phyloP scores from a whole-genome alignment of 1,140 invertebrate genomes.

The Leguminivora glycinivorella region DNA sequence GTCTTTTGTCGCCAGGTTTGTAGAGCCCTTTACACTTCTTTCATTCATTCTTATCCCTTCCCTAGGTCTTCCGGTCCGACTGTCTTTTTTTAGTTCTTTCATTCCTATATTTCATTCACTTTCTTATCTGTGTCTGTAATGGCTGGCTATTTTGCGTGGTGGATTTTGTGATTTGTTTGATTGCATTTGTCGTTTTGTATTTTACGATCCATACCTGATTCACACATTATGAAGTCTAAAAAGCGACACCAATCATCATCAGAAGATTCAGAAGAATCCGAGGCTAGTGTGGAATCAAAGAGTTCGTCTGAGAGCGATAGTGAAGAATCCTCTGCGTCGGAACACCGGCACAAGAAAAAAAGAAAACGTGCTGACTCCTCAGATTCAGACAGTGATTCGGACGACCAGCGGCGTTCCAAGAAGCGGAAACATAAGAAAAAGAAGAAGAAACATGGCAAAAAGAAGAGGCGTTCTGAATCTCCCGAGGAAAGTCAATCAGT shows the following conservation, averaged over 20 bases:
- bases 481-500: constrained; percentile 50
- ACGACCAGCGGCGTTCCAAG: constrained; percentile 64
- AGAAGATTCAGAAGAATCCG: constrained; percentile 66
- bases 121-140: constrained; percentile 2
- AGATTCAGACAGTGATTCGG: constrained; percentile 66
- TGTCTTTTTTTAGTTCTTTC: neutral
- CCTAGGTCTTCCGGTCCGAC: too few relatives aligned
- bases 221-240: constrained; percentile 64
- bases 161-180: neutral
- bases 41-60: too few relatives aligned
- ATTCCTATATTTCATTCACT: neutral
- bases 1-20: too few relatives aligned
- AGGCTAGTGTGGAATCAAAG: constrained; percentile 58
- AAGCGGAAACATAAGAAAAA: constrained; percentile 78
- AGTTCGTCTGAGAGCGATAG: constrained; percentile 70
- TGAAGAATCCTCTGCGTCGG: constrained; percentile 62
- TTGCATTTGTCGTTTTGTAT: neutral
- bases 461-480: constrained; percentile 62
- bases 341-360: constrained; percentile 72
- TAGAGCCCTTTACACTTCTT: too few relatives aligned
- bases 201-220: neutral
- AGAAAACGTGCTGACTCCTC: constrained; percentile 68
- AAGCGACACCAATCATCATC: constrained; percentile 67
- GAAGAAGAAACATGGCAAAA: constrained; percentile 75
- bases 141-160: constrained; percentile 7